A percentile compares a stretch with the other conserved stretches of the same genome.
Evolutionary conservation across 2,113 vertebrate species (phyloP).

Genomic region (Tauraco erythrolophus): DNA sequence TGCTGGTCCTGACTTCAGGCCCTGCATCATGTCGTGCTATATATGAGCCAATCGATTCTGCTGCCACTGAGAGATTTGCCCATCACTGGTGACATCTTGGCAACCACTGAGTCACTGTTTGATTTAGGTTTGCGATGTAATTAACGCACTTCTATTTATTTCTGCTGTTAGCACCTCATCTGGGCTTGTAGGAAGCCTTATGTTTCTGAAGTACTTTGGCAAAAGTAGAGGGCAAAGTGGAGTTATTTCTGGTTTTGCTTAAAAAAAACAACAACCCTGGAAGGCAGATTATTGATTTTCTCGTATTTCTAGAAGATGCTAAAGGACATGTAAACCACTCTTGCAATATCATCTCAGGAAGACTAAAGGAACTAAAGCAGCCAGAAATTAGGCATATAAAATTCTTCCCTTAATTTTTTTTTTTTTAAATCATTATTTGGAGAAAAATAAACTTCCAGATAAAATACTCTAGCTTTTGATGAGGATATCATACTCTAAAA

Average conservation of each 20-base stretch:
- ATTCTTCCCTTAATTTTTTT: not conserved
- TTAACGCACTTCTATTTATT: not conserved
- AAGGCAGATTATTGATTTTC: not conserved
- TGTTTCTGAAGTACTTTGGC: not conserved
- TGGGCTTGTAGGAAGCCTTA: not conserved
- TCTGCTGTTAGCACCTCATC: not conserved
- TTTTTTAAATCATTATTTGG: not conserved
- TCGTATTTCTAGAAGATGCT: not conserved
- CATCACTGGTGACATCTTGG: not conserved
- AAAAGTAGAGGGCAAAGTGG: not conserved
- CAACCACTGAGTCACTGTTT: not conserved
- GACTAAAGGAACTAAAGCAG: not conserved
- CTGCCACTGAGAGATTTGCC: not conserved
- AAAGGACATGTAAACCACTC: not conserved
- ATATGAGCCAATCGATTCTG: rapidly evolving
- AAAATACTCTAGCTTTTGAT: not conserved
- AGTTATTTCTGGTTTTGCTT: not conserved
- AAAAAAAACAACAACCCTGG: not conserved
- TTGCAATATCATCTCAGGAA: not conserved
- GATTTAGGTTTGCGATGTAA: not conserved
- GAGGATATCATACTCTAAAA: not conserved
- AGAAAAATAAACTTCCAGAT: not conserved
- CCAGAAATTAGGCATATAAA: not conserved
- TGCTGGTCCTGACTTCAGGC: too few relatives aligned
- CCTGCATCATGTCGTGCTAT: too few relatives aligned